Base-by-base conservation (phyloP, 2,888 invertebrate species). In the Meteorus cinctellus region DNA sequence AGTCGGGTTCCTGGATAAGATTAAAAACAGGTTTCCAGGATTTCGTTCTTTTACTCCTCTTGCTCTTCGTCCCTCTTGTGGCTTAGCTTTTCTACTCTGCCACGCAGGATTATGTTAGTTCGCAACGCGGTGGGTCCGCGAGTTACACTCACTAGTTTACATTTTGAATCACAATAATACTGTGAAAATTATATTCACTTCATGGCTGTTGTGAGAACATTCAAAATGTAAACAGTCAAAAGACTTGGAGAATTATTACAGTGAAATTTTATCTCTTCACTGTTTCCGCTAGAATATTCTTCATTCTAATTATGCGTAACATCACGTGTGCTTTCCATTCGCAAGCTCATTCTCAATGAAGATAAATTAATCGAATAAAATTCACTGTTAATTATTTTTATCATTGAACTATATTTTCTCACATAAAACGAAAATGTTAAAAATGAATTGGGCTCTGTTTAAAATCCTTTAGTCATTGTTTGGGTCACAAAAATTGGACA, bases 1-100 rank as follows among this genome's bases (percentile, higher is more conserved):
- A 27, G 31, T 4, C 27, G 19, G 55, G 68, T 63, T 72, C 72
- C 67, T 69, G 76, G 69, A 65, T 69, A 74, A 72, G 75, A 41
- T 48, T 78, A 59, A 72, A 73, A 78, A 77, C 79, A 70, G 75
- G 72, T 78, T 80, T 78, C 51, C 77, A 71, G 74, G 78, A 81
- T 81, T 80, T 80, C 63, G 79, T 78, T 76, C 51, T 51, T 69
- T 41, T 51, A 51, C 19, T 65, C 65, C 10, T 36, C 36, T 36
- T 12, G 41, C 36, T 65, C n/a, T 36, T 65, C 51, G 29, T n/a
- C 31, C 51, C n/a, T 16, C 51, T 24, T 19, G 55, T 55, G n/a
- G 69, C 55, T 69, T 55, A 55, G 55, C 69, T 69, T 69, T 65
- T 6, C 19, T 24, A 45, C 67, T 67, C 27, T 45, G 8, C 45